These are phyloP conservation scores for Aurelia sp. DNA, from an alignment of 30 jellyfish, hydroid and myxozoan species.

Conservation along the genomic window DNA sequence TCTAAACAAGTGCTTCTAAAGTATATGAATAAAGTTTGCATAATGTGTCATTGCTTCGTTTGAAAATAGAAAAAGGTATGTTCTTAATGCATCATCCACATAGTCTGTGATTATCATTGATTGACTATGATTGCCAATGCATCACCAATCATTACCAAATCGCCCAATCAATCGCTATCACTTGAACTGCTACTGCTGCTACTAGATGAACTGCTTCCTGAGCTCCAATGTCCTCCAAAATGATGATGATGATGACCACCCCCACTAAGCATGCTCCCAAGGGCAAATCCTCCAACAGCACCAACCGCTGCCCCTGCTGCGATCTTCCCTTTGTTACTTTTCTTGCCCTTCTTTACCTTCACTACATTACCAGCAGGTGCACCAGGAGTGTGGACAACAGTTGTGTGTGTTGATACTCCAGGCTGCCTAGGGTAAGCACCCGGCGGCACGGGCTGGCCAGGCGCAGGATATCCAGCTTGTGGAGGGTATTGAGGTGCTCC, in stretches of 20 bases:
- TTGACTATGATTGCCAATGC: neutral
- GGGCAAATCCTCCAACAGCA: constrained; percentile 75
- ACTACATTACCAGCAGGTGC: constrained; percentile 28
- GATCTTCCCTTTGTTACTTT: constrained; percentile 57
- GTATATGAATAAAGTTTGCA: too few species aligned
- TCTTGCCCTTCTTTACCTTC: constrained; percentile 64
- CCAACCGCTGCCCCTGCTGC: constrained; percentile 80
- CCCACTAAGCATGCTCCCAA: constrained; percentile 69
- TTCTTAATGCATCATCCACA: neutral
- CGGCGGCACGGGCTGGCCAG: constrained; percentile 51
- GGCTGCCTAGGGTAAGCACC: constrained; percentile 74
- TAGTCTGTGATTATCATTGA: neutral
- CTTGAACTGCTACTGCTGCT: constrained; percentile 71
- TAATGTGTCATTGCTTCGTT: too few species aligned
- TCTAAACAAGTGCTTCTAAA: too few species aligned
- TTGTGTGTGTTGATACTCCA: constrained; percentile 57
- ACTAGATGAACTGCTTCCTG: constrained; percentile 44
- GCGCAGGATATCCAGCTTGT: constrained; percentile 18
- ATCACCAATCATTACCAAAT: neutral
- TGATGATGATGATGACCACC: constrained; percentile 46
- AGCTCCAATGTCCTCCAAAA: neutral
- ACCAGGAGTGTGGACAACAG: constrained; percentile 64
- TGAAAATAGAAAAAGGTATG: too few species aligned
- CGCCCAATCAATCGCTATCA: constrained; percentile 39
- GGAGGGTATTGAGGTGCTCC: constrained; percentile 28